Base-by-base conservation (phyloP, 2,797 vertebrate species). In the Sternarchorhynchus goeldii region DNA sequence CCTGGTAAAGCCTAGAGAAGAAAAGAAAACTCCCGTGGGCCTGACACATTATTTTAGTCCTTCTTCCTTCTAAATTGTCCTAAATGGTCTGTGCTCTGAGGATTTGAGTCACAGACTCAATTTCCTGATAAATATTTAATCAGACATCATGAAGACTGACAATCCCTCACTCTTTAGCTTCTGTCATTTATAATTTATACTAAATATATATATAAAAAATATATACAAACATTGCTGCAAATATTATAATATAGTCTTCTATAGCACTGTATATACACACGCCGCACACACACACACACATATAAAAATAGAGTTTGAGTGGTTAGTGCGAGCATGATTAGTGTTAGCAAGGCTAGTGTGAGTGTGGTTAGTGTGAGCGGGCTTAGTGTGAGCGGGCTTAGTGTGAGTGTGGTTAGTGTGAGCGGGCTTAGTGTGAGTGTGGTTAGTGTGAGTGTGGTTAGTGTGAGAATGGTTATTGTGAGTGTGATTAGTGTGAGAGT, bases 101-200 rank as follows among this genome's bases (percentile, higher is more conserved):
- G 31, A 77, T 77, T 62, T 62, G 75, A 62, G 57, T 70, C 39
- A 12, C 17, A 53, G 39, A 56, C 66, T 59, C 36, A 25, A 32
- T 21, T 57, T 57, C 7, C 31, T 36, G 17, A 10, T 58, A 16
- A 39, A 72, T 58, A 72, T 39, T 36, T 21, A 21, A 36, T 71
- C 55, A 53, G 45, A 14, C 16, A 6, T 69, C 21, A 56, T 8
- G 32, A 55, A 20, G 18, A 57, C 20, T 71, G 55, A 32, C 45
- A 71, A 34, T 53, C 17, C 45, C 34, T 34, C 60, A 58, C 31
- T 25, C 34, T 36, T 36, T 36, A 4, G 6, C 4, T 36, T 4
- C 4, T 4, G 34, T 36, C 1, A 36, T 36, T 4, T 36, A 36
- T 36, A 36, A 36, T 36, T 4, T 36, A 4, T 36, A 4, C 34